Evolutionary conservation across 2,797 vertebrate genomes (phyloP).

Genomic region (Euthynnus affinis): DNA sequence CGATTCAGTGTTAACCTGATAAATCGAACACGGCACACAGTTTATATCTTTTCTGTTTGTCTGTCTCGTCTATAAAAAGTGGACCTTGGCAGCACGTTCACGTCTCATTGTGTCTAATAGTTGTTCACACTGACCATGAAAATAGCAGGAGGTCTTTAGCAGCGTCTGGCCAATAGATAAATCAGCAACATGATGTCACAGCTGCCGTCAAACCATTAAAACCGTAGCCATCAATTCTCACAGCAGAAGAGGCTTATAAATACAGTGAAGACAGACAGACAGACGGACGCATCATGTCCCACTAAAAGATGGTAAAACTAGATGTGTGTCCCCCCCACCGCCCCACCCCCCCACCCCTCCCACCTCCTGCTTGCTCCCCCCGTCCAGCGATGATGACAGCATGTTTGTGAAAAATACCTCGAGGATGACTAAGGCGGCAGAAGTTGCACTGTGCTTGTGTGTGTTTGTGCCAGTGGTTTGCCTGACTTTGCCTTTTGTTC

Average conservation of each 20-base stretch:
- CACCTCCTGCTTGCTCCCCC: background rate
- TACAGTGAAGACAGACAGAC: constrained; percentile 63
- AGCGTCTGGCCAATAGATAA: constrained; percentile 63
- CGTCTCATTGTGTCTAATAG: constrained; percentile 36
- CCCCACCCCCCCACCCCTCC: background rate
- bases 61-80: constrained; percentile 18
- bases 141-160: constrained; percentile 64
- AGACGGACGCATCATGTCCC: constrained; percentile 54
- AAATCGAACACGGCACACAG: background rate
- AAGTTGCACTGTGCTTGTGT: constrained; percentile 31
- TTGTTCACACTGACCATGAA: constrained; percentile 39
- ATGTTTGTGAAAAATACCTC: constrained; percentile 72
- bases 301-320: constrained; percentile 67
- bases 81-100: constrained; percentile 9
- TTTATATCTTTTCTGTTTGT: constrained; percentile 1
- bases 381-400: constrained; percentile 49
- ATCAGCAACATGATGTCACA: constrained; percentile 74
- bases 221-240: constrained; percentile 58
- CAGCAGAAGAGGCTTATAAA: constrained; percentile 69
- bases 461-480: constrained; percentile 25
- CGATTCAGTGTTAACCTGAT: background rate
- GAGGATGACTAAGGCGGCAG: constrained; percentile 59
- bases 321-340: constrained; percentile 30
- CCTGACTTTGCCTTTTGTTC: constrained; percentile 46
- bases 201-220: constrained; percentile 71